These are phyloP conservation scores for Lamprotornis superbus DNA, from an alignment of 2,113 vertebrate genomes.

Conservation along the genomic window DNA sequence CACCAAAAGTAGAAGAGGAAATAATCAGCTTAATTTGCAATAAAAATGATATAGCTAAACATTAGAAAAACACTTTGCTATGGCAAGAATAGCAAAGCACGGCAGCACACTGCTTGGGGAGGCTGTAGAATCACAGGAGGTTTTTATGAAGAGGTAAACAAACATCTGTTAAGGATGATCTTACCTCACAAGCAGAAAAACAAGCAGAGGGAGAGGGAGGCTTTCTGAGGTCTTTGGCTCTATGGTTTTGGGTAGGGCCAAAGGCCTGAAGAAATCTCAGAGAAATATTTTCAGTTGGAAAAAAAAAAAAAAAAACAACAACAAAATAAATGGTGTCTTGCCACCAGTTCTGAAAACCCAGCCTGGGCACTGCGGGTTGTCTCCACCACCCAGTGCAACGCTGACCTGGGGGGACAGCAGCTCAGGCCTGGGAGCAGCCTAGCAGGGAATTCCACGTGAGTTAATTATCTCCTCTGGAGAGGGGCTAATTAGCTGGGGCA, in stretches of 20 bases:
- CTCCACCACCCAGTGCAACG: background rate
- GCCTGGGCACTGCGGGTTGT: background rate
- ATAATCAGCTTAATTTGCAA: slow-evolving; percentile 60
- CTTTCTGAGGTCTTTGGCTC: background rate
- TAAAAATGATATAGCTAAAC: slow-evolving; percentile 61
- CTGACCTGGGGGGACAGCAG: background rate
- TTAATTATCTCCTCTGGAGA: background rate
- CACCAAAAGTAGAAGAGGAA: slow-evolving; percentile 42
- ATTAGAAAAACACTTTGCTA: slow-evolving; percentile 52
- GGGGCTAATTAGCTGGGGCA: background rate
- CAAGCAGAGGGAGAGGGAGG: background rate
- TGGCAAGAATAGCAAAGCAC: slow-evolving; percentile 17
- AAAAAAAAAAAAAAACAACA: background rate
- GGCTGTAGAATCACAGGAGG: slow-evolving; percentile 44
- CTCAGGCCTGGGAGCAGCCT: background rate
- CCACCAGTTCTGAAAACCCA: background rate
- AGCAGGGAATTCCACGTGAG: background rate
- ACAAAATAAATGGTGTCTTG: background rate
- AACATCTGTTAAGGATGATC: slow-evolving; percentile 53
- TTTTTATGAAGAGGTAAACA: slow-evolving; percentile 65
- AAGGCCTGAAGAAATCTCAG: background rate
- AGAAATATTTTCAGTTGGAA: background rate
- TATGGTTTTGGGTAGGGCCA: background rate
- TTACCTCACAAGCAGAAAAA: background rate
- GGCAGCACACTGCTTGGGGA: slow-evolving; percentile 18